Evolutionary conservation across 2,113 vertebrate species (phyloP), one percentile per base, ranked within the genome.

Genomic region (Dryoscopus gambensis): DNA sequence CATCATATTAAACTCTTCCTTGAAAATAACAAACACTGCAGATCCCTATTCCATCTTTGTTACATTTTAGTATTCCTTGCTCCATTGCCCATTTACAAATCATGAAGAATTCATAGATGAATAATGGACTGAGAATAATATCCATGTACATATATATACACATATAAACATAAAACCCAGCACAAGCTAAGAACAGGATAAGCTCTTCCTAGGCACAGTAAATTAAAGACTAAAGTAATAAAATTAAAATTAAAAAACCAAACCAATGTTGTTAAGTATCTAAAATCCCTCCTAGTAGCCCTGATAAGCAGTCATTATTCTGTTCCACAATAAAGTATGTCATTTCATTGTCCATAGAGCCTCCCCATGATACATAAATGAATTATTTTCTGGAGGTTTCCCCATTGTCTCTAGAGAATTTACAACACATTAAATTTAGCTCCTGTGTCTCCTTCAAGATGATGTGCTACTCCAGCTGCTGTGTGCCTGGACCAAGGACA

Each of bases 41-140:
- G 27, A 44, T 55, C 35, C 19, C 39, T 22, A 31, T 62, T 62
- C n/a, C 49, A 86, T 70, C 65, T 80, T 89, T 50, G 59, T 65
- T 94, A 92, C 62, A 69, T 50, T 93, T 94, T 62, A 30, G 35
- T 46, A 47, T 83, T 82, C 70, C 79, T 91, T 55, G 63, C 78
- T 85, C 85, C 82, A 62, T 76, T 28, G 27, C 40, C 46, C 67
- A 80, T 77, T 95, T 83, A 77, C 63, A 96, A 87, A 75, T 92
- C 74, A 91, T 73, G 65, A 94, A 89, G 80, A 95, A 93, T 64
- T 93, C 80, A 92, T 68, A 87, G 46, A 83, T 50, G 47, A 94
- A 91, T 77, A 85, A 91, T 52, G 37, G 87, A 91, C 70, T 70
- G 46, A 89, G 50, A 93, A 62, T 70, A 91, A 89, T 11, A 64